Evolutionary conservation across 2,888 invertebrate genomes (phyloP), one percentile per base, ranked within the genome.

Genomic region (Euplexia lucipara): DNA sequence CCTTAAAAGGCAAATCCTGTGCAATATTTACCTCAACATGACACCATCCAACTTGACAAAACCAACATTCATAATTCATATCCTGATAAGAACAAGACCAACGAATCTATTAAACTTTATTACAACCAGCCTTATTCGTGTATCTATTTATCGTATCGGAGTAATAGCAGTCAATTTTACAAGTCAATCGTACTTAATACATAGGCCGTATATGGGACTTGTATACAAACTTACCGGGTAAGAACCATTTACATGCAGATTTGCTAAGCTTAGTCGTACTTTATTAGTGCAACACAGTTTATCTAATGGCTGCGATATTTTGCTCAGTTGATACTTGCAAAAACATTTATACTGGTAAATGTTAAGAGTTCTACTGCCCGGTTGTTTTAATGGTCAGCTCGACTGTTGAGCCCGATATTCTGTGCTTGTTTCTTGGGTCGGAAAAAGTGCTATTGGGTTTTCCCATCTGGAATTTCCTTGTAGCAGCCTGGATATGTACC

Each of bases 221-320:
- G 86, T 84, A 80, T 75, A 85, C 82, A 79, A 81, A 86, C 79
- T 78, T 79, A 87, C 74, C 60, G 69, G 63, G 71, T 72, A 44
- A 66, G 73, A 68, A 74, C 76, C 63, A 87, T 90, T 90, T 86
- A 85, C 88, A 90, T 90, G 81, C 75, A 87, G 87, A 84, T 85
- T 82, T 83, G 72, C 79, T 57, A 22, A 45, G 44, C 59, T 70
- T 54, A 70, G 54, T 26, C 32, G 49, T 53, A 60, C 45, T 70
- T 64, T 74, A 66, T 57, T 68, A 52, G 42, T 48, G 42, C 51
- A 42, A 58, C 58, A 41, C 54, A 62, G 42, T 63, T 63, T 60
- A 18, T 61, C 30, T 74, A 73, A 66, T 66, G 49, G n/a, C n/a
- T 30, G 6, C 18, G 32, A 56, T 75, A 78, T 59, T 68, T 66